phyloP scores from a whole-genome alignment of 2,888 invertebrate genomes.

The Blastobasis lacticolella region DNA sequence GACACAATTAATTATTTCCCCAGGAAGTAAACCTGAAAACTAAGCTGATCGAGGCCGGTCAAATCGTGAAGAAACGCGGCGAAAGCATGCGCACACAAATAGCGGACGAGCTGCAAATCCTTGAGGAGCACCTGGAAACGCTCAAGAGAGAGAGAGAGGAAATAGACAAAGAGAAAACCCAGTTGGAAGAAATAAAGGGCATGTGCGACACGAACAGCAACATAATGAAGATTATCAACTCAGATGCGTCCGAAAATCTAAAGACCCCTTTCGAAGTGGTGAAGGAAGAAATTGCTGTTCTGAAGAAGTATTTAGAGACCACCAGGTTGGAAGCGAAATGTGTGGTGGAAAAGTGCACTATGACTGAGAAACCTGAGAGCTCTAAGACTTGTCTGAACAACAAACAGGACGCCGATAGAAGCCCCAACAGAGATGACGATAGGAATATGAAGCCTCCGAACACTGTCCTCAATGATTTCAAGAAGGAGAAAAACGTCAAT shows the following conservation, averaged over 20 bases:
- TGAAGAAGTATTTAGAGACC: constrained; percentile 39
- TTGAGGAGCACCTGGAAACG: constrained; percentile 38
- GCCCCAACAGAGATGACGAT: constrained; percentile 18
- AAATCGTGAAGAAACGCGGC: constrained; percentile 36
- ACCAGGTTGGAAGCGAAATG: constrained; percentile 30
- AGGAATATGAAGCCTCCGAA: constrained; percentile 26
- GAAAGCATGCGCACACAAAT: constrained; percentile 55
- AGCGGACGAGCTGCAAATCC: constrained; percentile 37
- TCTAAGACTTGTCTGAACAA: constrained; percentile 38
- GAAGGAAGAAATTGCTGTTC: constrained; percentile 35
- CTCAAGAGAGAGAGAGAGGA: constrained; percentile 47
- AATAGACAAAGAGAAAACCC: constrained; percentile 38
- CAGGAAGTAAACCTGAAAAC: constrained; percentile 49
- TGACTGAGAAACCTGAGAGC: constrained; percentile 29
- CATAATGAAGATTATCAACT: constrained; percentile 18
- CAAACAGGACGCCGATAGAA: constrained; percentile 22
- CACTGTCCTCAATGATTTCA: constrained; percentile 53
- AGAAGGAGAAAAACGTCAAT: constrained; percentile 57
- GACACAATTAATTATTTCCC: not conserved
- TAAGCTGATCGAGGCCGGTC: constrained; percentile 45
- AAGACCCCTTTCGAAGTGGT: constrained; percentile 37
- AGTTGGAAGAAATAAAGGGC: constrained; percentile 27
- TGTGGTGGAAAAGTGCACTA: constrained; percentile 36
- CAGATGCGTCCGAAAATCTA: constrained; percentile 17
- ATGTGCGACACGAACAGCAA: constrained; percentile 15